A percentile compares a stretch with the other conserved stretches of the same genome.
phyloP scores from a whole-genome alignment of 1,140 invertebrate species.

The Ceratosolen solmsi region DNA sequence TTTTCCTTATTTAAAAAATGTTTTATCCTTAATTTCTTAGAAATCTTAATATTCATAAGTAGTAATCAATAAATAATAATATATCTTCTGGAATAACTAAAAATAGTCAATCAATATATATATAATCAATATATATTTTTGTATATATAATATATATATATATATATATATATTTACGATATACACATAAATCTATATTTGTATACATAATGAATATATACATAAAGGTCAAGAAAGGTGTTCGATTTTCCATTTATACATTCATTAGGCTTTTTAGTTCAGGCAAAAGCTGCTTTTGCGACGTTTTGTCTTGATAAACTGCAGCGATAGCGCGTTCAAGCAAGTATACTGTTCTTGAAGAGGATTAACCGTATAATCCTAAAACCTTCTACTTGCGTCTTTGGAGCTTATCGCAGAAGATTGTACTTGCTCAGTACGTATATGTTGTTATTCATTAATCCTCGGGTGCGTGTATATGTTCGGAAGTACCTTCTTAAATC shows the following conservation, averaged over 20 bases:
- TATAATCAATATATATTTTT: too few species aligned
- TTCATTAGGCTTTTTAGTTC: slow-evolving; percentile 12
- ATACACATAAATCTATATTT: too few species aligned
- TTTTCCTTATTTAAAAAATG: too few species aligned
- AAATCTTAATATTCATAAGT: too few species aligned
- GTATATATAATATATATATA: too few species aligned
- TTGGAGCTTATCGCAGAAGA: slow-evolving; percentile 17
- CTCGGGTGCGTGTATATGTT: not conserved
- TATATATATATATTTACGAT: too few species aligned
- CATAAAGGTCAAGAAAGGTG: not conserved
- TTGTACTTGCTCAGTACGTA: not conserved
- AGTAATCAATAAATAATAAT: too few species aligned
- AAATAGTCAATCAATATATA: too few species aligned
- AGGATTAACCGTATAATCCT: slow-evolving; percentile 34
- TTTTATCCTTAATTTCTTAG: too few species aligned
- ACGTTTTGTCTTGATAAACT: slow-evolving; percentile 13
- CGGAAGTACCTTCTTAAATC: not conserved
- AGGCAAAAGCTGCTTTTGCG: not conserved
- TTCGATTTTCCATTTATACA: not conserved
- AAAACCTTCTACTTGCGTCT: slow-evolving; percentile 1
- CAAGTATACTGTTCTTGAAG: slow-evolving; percentile 9
- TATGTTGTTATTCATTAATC: not conserved
- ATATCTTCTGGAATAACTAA: too few species aligned
- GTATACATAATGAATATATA: too few species aligned
- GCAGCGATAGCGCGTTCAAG: not conserved